Percentiles rank a stretch among this genome's conserved stretches.
Evolutionary conservation across 2,888 invertebrate genomes (phyloP).

Genomic region (Synergus gifuensis): DNA sequence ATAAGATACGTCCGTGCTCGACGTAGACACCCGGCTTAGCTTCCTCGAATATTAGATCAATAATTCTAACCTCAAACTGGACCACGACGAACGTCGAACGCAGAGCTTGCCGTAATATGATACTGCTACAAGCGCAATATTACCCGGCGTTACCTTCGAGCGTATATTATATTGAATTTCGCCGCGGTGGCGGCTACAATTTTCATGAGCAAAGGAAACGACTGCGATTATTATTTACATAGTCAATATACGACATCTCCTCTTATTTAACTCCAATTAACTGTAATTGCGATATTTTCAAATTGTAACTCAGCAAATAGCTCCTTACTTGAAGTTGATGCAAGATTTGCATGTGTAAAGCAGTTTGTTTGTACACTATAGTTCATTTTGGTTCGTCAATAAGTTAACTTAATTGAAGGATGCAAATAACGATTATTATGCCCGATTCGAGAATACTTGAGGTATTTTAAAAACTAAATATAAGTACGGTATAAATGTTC

Average conservation of each 20-base stretch:
- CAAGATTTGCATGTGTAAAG: not conserved
- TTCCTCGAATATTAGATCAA: slow-evolving; percentile 77
- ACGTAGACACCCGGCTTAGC: slow-evolving; percentile 73
- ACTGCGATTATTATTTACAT: slow-evolving; percentile 18
- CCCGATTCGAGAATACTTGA: not conserved
- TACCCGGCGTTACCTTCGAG: slow-evolving; percentile 16
- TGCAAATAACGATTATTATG: not conserved
- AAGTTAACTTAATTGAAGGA: not conserved
- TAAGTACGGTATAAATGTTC: no score
- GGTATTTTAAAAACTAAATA: not conserved
- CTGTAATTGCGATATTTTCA: not conserved
- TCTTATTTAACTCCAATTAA: not conserved
- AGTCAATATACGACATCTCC: slow-evolving; percentile 5
- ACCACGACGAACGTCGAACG: slow-evolving; percentile 59
- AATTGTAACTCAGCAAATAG: not conserved
- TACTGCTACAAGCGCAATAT: slow-evolving; percentile 13
- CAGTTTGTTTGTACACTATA: no score
- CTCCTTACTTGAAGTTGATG: not conserved
- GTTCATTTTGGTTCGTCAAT: no score
- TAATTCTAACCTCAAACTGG: slow-evolving; percentile 73
- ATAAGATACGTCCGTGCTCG: slow-evolving; percentile 73
- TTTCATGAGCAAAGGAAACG: slow-evolving; percentile 29
- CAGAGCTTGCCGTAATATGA: slow-evolving; percentile 46
- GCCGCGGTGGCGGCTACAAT: not conserved
- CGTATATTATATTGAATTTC: slow-evolving; percentile 32